A percentile compares a stretch with the other conserved stretches of the same genome.
phyloP scores from a whole-genome alignment of 2,113 vertebrate genomes.

The Lathamus discolor region DNA sequence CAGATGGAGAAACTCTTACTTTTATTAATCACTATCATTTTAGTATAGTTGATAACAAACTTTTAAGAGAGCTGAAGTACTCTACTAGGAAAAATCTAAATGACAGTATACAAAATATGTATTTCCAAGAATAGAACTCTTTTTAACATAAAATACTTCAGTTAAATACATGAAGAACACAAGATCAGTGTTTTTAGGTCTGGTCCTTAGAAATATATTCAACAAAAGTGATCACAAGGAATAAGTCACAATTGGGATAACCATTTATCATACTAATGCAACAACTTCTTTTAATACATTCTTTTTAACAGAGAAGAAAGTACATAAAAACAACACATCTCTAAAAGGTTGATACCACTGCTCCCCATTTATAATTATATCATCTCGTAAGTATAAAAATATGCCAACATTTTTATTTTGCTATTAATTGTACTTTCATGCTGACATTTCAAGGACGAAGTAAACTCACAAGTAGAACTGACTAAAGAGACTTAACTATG shows the following conservation, averaged over 20 bases:
- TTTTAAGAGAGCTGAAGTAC: not conserved
- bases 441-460: not conserved
- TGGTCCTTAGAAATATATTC: not conserved
- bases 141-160: not conserved
- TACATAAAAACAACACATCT: not conserved
- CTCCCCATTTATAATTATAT: not conserved
- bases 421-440: not conserved
- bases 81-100: not conserved
- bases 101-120: not conserved
- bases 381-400: not conserved
- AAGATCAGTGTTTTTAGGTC: not conserved
- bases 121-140: not conserved
- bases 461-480: not conserved
- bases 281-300: not conserved
- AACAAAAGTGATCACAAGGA: not conserved
- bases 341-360: not conserved
- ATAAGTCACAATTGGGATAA: not conserved
- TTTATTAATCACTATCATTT: not conserved
- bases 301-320: not conserved
- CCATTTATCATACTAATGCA: not conserved
- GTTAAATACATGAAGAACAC: not conserved
- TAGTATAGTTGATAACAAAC: not conserved
- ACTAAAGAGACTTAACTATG: not conserved
- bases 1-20: not conserved
- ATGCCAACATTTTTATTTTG: not conserved